phyloP scores from a whole-genome alignment of 1,140 invertebrate genomes.

The Drosophila simulans region DNA sequence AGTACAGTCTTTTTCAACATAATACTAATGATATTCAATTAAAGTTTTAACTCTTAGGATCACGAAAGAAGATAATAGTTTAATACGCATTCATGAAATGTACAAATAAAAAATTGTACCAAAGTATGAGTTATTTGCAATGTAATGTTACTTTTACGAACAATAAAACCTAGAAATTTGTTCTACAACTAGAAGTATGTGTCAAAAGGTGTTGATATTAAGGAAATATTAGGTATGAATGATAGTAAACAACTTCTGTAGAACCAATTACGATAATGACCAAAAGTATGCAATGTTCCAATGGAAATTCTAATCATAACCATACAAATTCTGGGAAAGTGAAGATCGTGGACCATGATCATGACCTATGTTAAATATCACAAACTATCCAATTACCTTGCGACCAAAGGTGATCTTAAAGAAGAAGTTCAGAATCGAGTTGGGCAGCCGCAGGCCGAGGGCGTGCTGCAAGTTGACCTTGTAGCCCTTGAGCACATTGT shows the following conservation, averaged over 20 bases:
- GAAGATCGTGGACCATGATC: slow-evolving; percentile 20
- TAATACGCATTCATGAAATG: neutral
- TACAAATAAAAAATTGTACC: neutral
- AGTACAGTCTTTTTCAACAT: neutral
- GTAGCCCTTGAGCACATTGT: slow-evolving; percentile 93
- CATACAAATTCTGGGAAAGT: slow-evolving; percentile 26
- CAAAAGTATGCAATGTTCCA: slow-evolving; percentile 36
- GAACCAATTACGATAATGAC: slow-evolving; percentile 23
- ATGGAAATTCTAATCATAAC: slow-evolving; percentile 27
- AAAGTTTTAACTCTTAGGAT: neutral
- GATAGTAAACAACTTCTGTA: slow-evolving; percentile 10
- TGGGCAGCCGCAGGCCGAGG: slow-evolving; percentile 94
- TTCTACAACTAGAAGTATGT: neutral
- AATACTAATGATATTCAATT: neutral
- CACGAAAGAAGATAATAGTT: neutral
- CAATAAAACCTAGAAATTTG: neutral
- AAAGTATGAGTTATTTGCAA: neutral
- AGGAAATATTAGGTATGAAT: neutral
- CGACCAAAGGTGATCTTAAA: slow-evolving; percentile 95
- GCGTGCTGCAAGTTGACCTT: slow-evolving; percentile 95
- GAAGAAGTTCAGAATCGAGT: slow-evolving; percentile 94
- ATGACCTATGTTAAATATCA: slow-evolving; percentile 8
- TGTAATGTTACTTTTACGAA: neutral
- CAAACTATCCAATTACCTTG: slow-evolving; percentile 87
- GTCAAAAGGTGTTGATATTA: neutral